Percentiles rank a stretch among this genome's conserved stretches.
These are phyloP conservation scores for Chaetorhynchus papuensis DNA, from an alignment of 2,113 vertebrate genomes.

Conservation along the genomic window DNA sequence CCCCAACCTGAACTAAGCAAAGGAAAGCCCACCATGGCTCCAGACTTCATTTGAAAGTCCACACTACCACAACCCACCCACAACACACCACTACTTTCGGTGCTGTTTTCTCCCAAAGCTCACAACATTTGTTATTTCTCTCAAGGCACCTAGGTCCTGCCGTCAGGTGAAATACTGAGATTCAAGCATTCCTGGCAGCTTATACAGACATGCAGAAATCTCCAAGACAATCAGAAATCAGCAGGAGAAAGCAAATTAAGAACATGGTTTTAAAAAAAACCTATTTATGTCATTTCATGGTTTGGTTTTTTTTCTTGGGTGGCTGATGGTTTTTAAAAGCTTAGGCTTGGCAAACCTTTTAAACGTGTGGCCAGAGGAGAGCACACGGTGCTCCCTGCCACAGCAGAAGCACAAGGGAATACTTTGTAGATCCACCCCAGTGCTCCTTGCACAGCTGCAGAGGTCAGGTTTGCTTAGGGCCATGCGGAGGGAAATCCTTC, in stretches of 20 bases:
- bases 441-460: not conserved
- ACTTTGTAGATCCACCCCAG: not conserved
- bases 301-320: not conserved
- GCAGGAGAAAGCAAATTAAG: not conserved
- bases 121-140: not conserved
- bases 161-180: not conserved
- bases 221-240: not conserved
- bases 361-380: not conserved
- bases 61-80: not conserved
- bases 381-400: too few species aligned
- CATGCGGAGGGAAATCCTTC: not conserved
- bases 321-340: not conserved
- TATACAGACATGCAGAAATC: not conserved
- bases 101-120: not conserved
- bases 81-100: too few species aligned
- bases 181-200: not conserved
- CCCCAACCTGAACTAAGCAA: rapidly evolving
- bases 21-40: not conserved
- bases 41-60: not conserved
- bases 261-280: not conserved
- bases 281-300: not conserved
- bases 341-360: not conserved
- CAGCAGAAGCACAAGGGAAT: not conserved
- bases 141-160: not conserved
- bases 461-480: not conserved